A percentile compares a stretch with the other conserved stretches of the same genome.
Conservation (phyloP, 2,888 invertebrate species). For the Ptychoptera contaminata region DNA sequence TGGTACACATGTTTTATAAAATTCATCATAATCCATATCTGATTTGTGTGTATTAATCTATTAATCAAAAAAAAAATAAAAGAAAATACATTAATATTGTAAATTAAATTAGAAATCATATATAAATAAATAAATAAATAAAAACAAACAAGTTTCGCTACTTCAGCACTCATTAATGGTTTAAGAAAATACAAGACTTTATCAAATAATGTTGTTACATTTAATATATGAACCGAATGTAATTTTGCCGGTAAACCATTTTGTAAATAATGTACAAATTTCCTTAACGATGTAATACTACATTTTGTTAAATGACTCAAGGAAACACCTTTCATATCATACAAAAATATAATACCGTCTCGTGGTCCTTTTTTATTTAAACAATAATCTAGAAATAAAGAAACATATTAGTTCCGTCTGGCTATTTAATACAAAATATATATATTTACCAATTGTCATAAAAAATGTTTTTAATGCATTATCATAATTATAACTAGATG, state of each 20-base stretch:
- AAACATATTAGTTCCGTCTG: not conserved
- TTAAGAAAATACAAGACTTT: slow-evolving; percentile 39
- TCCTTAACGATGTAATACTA: slow-evolving; percentile 39
- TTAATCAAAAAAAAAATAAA: not conserved
- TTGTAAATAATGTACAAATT: slow-evolving; percentile 51
- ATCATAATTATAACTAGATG: slow-evolving; percentile 42
- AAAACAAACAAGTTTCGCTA: slow-evolving; percentile 34
- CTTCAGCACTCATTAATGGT: slow-evolving; percentile 43
- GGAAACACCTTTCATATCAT: slow-evolving; percentile 49
- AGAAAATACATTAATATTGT: too few relatives aligned
- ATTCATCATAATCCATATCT: slow-evolving; percentile 37
- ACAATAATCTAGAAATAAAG: slow-evolving; percentile 32
- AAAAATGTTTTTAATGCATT: slow-evolving; percentile 41
- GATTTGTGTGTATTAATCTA: slow-evolving; percentile 45
- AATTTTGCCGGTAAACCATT: slow-evolving; percentile 51
- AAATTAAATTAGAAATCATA: too few relatives aligned
- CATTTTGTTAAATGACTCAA: slow-evolving; percentile 42
- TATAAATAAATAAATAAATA: not conserved
- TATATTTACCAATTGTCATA: slow-evolving; percentile 36
- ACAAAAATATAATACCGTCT: slow-evolving; percentile 46
- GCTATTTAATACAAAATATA: not conserved
- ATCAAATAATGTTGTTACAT: slow-evolving; percentile 41
- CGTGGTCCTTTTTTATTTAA: slow-evolving; percentile 41
- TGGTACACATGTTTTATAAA: slow-evolving; percentile 40
- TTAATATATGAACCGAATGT: slow-evolving; percentile 48